phyloP scores from a whole-genome alignment of 2,797 vertebrate species.

The Pantherophis vulpinus region DNA sequence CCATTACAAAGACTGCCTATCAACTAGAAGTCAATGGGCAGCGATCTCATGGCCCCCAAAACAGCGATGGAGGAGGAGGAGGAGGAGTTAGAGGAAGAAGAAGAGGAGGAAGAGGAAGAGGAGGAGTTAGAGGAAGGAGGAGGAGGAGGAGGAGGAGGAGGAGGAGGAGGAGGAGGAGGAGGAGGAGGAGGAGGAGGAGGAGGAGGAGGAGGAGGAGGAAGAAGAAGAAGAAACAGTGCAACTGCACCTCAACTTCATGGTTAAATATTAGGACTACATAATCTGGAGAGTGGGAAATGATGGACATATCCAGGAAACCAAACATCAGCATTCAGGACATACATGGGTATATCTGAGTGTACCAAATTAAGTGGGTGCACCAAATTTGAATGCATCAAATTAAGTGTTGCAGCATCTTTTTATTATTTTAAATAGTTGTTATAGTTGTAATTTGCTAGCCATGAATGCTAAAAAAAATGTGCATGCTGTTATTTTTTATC shows the following conservation, averaged over 20 bases:
- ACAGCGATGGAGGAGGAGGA: no score
- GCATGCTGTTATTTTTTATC: neutral
- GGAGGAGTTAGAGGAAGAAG: no score
- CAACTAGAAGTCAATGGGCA: no score
- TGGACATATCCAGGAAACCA: neutral
- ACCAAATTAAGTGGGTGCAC: no score
- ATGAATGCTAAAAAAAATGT: neutral
- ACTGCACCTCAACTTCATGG: neutral
- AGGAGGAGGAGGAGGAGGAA: accelerated
- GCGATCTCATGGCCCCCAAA: no score
- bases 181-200: no score
- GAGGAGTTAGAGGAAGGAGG: no score
- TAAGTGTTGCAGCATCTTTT: neutral
- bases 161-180: no score
- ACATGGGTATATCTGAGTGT: neutral
- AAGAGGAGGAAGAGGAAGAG: no score
- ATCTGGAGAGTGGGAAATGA: neutral
- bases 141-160: no score
- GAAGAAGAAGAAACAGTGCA: no score
- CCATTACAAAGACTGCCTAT: no score
- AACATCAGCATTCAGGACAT: neutral
- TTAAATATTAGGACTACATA: neutral
- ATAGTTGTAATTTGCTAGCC: neutral
- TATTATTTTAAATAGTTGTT: neutral
- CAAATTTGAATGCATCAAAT: neutral